These are phyloP conservation scores for Troides oblongomaculatus DNA, from an alignment of 2,888 invertebrate species.

Conservation along the genomic window DNA sequence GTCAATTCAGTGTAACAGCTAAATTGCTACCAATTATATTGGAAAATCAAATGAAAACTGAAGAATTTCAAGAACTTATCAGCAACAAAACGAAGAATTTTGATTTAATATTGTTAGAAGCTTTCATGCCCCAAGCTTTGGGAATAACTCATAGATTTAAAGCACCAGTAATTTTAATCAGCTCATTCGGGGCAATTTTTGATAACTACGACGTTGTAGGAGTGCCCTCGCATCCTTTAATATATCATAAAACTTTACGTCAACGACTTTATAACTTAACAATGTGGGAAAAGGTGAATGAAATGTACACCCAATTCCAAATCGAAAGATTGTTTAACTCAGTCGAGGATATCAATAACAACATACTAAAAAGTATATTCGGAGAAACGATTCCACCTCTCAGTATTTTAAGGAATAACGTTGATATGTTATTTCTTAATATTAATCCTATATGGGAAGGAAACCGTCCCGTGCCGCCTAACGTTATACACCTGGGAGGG, in stretches of 20 bases:
- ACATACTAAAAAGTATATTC: slow-evolving; percentile 16
- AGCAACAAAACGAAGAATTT: slow-evolving; percentile 29
- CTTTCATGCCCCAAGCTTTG: slow-evolving; percentile 33
- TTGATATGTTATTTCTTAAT: slow-evolving; percentile 41
- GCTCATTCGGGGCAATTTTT: slow-evolving; percentile 38
- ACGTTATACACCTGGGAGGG: slow-evolving; percentile 34
- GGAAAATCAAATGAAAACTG: slow-evolving; percentile 7
- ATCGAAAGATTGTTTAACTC: background rate
- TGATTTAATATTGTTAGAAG: slow-evolving; percentile 46
- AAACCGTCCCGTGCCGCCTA: slow-evolving; percentile 31
- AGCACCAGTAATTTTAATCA: slow-evolving; percentile 44
- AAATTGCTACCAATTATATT: background rate
- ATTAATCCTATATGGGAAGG: slow-evolving; percentile 28
- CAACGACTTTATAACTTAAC: slow-evolving; percentile 30
- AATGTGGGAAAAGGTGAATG: slow-evolving; percentile 7
- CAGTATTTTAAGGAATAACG: slow-evolving; percentile 1
- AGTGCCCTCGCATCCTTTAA: slow-evolving; percentile 37
- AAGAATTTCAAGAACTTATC: slow-evolving; percentile 17
- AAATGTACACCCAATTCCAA: slow-evolving; percentile 14
- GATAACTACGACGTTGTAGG: slow-evolving; percentile 36
- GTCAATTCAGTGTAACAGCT: background rate
- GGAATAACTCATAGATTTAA: slow-evolving; percentile 42
- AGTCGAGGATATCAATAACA: slow-evolving; percentile 9
- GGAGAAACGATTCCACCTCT: slow-evolving; percentile 31
- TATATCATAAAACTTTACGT: slow-evolving; percentile 28